Evolutionary conservation across 2,113 vertebrate species (phyloP).

Genomic region (Haplochromis vanheusdeni): DNA sequence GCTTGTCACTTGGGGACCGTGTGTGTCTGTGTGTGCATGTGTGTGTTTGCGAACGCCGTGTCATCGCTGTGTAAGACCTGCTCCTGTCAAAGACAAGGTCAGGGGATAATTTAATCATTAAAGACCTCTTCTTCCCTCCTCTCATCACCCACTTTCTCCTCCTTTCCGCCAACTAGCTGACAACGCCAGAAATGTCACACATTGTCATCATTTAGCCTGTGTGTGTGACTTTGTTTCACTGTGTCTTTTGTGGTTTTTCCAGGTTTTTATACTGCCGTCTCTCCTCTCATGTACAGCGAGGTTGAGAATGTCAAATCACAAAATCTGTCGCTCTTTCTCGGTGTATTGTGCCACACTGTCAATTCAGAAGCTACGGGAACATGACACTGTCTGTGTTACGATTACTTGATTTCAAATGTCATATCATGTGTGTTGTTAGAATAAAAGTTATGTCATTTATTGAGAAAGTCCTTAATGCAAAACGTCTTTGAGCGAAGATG

Average conservation of each 20-base stretch:
- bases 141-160: slow-evolving; percentile 10
- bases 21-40: not conserved
- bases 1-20: slow-evolving; percentile 56
- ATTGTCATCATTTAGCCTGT: slow-evolving; percentile 49
- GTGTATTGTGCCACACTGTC: not conserved
- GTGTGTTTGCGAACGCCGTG: slow-evolving; percentile 14
- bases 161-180: slow-evolving; percentile 41
- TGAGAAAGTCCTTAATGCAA: not conserved
- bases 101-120: slow-evolving; percentile 78
- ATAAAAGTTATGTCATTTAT: not conserved
- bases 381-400: not conserved
- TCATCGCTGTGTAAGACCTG: slow-evolving; percentile 55
- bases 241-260: slow-evolving; percentile 30
- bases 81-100: slow-evolving; percentile 70
- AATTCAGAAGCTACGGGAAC: not conserved
- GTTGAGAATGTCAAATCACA: slow-evolving; percentile 15
- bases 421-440: not conserved
- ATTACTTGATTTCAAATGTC: not conserved
- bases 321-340: not conserved
- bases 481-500: rapidly evolving
- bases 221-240: not conserved
- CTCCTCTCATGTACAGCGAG: slow-evolving; percentile 15
- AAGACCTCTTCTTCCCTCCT: slow-evolving; percentile 55
- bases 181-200: slow-evolving; percentile 48
- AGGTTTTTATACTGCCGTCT: slow-evolving; percentile 33